Base-by-base conservation (phyloP, 2,797 vertebrate genomes). In the Thalassophryne amazonica region DNA sequence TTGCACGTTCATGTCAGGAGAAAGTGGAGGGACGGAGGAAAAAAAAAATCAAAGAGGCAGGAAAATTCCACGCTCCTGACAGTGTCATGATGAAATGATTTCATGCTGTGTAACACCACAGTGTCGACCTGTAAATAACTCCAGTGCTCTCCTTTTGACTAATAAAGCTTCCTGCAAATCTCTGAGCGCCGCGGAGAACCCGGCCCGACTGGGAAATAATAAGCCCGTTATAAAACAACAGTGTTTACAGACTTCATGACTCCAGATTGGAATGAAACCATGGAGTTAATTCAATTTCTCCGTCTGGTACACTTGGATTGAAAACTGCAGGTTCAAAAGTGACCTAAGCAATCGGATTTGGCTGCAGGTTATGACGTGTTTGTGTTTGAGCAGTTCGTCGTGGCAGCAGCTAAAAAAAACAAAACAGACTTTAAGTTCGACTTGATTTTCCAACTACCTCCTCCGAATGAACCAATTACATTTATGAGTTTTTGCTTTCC, bases 241-340 rank as follows among this genome's bases (percentile, higher is more conserved):
- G 53, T 43, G 47, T 63, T 76, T 51, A 45, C 14, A 11, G 54
- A 68, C 51, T 53, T 40, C 28, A 15, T 55, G 73, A 55, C 51
- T 68, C 55, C 45, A 32, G 12, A 31, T 53, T 50, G 40, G 30
- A 75, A 49, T 31, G 35, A 56, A 69, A 71, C 45, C 27, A 13
- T 25, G 24, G 51, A 30, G 8, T 52, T 66, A 64, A 78, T 83
- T 70, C 6, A 69, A 62, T 80, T 73, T 71, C 37, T 73, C 40
- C 8, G 57, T 74, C 68, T 69, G 71, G 43, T 75, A 28, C 46
- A 16, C 53, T 68, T 36, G 61, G 36, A 61, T 35, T 18, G 24
- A 19, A 56, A 50, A 30, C 15, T 34, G 24, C 11, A 6, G 33
- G 1, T 64, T 53, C 60, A 73, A 37, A 27, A 50, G 38, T 69